Conservation (phyloP, 2,113 vertebrate genomes). For the Pluvianellus socialis region DNA sequence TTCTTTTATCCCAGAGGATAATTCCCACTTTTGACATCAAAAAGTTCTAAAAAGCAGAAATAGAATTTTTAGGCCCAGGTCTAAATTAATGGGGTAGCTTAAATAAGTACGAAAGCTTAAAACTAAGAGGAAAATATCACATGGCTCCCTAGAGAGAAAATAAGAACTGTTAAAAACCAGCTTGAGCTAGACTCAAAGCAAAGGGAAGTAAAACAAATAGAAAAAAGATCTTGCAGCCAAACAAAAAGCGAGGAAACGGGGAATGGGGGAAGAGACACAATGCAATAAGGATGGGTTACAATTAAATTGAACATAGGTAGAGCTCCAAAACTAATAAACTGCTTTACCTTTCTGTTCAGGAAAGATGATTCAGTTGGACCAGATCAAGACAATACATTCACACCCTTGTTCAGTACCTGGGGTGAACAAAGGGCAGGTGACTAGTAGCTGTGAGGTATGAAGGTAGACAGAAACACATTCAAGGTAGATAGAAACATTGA, state of each 20-base stretch:
- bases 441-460: background rate
- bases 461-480: background rate
- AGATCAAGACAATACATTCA: background rate
- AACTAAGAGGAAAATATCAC: background rate
- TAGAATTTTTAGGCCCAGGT: background rate
- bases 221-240: background rate
- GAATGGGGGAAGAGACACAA: background rate
- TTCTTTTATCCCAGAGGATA: background rate
- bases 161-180: background rate
- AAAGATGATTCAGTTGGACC: background rate
- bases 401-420: background rate
- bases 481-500: background rate
- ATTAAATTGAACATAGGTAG: background rate
- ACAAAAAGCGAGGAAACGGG: background rate
- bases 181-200: background rate
- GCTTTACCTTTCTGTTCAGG: background rate
- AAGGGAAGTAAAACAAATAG: background rate
- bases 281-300: background rate
- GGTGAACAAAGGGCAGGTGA: background rate
- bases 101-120: background rate
- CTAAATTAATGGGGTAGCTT: background rate
- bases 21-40: background rate
- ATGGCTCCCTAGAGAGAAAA: background rate
- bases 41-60: background rate
- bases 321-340: background rate